These are phyloP conservation scores for Montipora cactus DNA, from an alignment of 64 coral and sea anemone species.

Conservation along the genomic window DNA sequence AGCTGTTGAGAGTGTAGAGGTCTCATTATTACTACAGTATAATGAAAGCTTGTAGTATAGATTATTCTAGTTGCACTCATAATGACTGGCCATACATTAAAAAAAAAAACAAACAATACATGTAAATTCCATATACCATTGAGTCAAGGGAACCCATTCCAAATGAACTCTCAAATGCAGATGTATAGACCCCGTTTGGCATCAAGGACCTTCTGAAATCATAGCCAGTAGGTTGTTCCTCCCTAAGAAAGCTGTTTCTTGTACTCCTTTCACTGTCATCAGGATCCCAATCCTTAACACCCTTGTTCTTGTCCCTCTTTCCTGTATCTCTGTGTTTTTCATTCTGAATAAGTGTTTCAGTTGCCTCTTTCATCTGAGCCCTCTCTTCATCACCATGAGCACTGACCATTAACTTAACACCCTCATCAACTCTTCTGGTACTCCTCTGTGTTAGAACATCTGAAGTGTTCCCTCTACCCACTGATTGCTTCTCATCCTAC, in stretches of 20 bases:
- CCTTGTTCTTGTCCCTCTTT: neutral
- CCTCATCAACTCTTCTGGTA: neutral
- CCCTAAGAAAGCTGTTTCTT: neutral
- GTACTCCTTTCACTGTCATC: neutral
- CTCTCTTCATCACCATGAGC: neutral
- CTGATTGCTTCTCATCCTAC: neutral
- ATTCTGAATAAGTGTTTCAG: neutral
- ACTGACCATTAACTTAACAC: neutral
- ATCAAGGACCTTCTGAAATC: conserved; percentile 15
- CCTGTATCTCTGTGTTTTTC: neutral
- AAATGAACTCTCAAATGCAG: neutral
- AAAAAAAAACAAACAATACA: neutral
- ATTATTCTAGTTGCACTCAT: no score
- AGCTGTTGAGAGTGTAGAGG: conserved; percentile 28
- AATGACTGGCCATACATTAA: neutral
- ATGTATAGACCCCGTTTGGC: neutral
- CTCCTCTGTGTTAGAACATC: neutral
- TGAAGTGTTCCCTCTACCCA: neutral
- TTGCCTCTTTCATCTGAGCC: neutral
- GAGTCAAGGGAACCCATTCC: conserved; percentile 9
- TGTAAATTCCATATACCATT: neutral
- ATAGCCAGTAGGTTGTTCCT: neutral
- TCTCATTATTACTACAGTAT: neutral
- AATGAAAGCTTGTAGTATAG: no score
- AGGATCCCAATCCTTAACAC: neutral